Evolutionary conservation across 2,888 invertebrate species (phyloP), one percentile per base, ranked within the genome.

Genomic region (Mesochorus sp.): DNA sequence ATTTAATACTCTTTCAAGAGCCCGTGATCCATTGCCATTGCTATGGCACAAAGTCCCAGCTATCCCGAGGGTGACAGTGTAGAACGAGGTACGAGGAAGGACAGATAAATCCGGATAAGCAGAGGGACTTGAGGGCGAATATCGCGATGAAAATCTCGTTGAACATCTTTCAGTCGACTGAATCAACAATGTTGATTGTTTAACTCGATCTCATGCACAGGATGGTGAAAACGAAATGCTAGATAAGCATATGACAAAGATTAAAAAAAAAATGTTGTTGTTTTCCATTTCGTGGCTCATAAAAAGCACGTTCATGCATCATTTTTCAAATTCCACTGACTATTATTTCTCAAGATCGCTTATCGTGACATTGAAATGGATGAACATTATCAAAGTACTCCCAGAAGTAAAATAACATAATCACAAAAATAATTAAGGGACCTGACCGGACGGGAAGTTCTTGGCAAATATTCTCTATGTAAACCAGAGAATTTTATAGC

Each of bases 71-170:
- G 73, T 67, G 42, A 5, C 28, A 49, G 21, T 61, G n/a, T 21
- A 37, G 44, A 37, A 10, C 44, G 53, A 37, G 39, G 24, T 19
- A 31, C 26, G 12, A 37, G 26, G 12, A 39, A 55, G 55, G 57
- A 39, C 24, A 12, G 72, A 57, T 59, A 66, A 66, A 28, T 71
- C 57, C 39, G 57, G 75, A 75, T 64, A 44, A 70, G 78, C 51
- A 31, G 70, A 53, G 55, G 17, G 26, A 14, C 34, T 24, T n/a
- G 57, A 62, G 73, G 79, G 68, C 55, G 68, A 82, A 82, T 86
- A 87, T 87, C 84, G 81, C 83, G 70, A 71, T 80, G 78, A 80
- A 83, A 85, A 88, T 88, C 87, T 88, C 86, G 86, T 86, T 86
- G 86, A 84, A 85, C 86, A 86, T 83, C 85, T 84, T 78, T 81